A percentile compares a stretch with the other conserved stretches of the same genome.
Conservation (phyloP, 2,888 invertebrate genomes). For the Tortricodes alternella region DNA sequence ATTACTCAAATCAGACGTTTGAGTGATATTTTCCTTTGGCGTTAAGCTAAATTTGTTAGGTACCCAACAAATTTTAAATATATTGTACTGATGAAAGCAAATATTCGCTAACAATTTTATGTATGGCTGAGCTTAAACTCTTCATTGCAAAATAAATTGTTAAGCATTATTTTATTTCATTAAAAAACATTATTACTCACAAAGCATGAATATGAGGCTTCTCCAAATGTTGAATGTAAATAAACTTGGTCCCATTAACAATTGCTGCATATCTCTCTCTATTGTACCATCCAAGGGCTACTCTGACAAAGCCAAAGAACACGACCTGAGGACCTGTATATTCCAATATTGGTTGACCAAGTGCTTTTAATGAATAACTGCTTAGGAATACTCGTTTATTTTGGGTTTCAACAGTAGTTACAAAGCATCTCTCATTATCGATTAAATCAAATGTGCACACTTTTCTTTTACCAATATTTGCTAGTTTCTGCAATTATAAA, state of each 20-base stretch:
- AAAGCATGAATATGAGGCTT: slow-evolving; percentile 49
- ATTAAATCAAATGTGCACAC: slow-evolving; percentile 67
- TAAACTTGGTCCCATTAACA: slow-evolving; percentile 60
- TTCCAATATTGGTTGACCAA: slow-evolving; percentile 46
- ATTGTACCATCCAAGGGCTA: slow-evolving; percentile 66
- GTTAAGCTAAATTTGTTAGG: too few relatives aligned
- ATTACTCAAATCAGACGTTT: too few relatives aligned
- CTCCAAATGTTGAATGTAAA: slow-evolving; percentile 65
- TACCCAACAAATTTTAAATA: too few relatives aligned
- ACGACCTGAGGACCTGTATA: slow-evolving; percentile 40
- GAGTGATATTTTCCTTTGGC: too few relatives aligned
- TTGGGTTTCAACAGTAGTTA: slow-evolving; percentile 42
- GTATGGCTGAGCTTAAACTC: too few relatives aligned
- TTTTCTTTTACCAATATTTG: slow-evolving; percentile 45
- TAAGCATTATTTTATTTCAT: too few relatives aligned
- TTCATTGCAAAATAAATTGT: too few relatives aligned
- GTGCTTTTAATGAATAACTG: slow-evolving; percentile 58
- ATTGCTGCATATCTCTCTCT: slow-evolving; percentile 69
- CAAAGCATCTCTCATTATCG: slow-evolving; percentile 62
- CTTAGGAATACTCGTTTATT: slow-evolving; percentile 42
- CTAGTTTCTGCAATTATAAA: slow-evolving; percentile 57
- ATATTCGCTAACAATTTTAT: too few relatives aligned
- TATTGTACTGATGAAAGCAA: too few relatives aligned
- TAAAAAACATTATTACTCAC: slow-evolving; percentile 23
- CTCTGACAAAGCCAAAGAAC: slow-evolving; percentile 51